Base-by-base conservation (phyloP, 2,797 vertebrate genomes). In the Ispidina picta region DNA sequence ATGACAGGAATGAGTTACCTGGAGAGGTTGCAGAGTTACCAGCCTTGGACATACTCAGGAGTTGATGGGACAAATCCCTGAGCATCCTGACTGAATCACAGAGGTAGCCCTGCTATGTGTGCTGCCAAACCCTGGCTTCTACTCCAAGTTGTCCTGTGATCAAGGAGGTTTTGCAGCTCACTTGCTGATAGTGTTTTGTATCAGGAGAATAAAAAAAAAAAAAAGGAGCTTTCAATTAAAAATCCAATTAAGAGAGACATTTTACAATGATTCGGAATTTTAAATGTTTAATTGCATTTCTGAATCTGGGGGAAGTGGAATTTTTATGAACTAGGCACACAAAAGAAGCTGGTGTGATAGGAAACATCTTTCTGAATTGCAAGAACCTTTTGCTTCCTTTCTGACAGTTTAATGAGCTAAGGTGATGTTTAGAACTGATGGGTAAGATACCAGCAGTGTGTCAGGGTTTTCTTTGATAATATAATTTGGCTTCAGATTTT, bases 231-330 rank as follows among this genome's bases (percentile, higher is more conserved):
- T 96, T 88, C 78, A 91, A 88, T 94, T 93, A 94, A 87, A 82
- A 96, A 85, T 93, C 62, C 91, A 90, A 21, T 95, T 94, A 92
- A 80, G 73, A 69, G 22, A 15, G 6, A 66, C 59, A 92, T 86
- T 59, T 86, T 95, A 64, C 19, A 79, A 35, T 62, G 48, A 89
- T 94, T 92, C 84, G 88, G 65, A 88, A 85, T 91, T 86, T 86
- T 62, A 92, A 73, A 76, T 86, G 29, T 94, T 97, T 77, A 89
- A 89, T 96, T 86, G 90, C 59, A 35, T 96, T 91, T 94, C 83
- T 59, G 52, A 84, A 81, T 70, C 72, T 56, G 72, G 66, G 51
- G 64, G 26, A 46, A 83, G 25, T 55, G 33, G 70, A 88, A 58
- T 83, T 75, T 51, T 73, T 65, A 4, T 93, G 78, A 79, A 64